Conservation (phyloP, 2,113 vertebrate species). For the Megaceryle torquata region DNA sequence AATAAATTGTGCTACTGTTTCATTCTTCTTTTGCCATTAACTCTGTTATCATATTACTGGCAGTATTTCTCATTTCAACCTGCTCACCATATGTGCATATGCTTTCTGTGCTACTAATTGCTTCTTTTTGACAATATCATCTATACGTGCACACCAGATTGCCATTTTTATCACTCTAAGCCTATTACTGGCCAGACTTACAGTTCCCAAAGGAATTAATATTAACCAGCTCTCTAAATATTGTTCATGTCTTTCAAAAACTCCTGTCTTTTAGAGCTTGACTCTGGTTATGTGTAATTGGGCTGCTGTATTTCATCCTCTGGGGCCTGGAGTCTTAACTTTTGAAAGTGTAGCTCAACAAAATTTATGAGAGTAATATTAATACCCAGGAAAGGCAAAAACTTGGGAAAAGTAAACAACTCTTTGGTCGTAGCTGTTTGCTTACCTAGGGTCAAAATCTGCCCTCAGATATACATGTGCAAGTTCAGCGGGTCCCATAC, state of each 20-base stretch:
- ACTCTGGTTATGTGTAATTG: slow-evolving; percentile 75
- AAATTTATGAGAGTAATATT: slow-evolving; percentile 78
- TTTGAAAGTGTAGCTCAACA: slow-evolving; percentile 73
- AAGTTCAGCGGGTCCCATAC: slow-evolving; percentile 40
- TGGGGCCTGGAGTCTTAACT: slow-evolving; percentile 67
- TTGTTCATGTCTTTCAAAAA: slow-evolving; percentile 77
- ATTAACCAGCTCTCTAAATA: slow-evolving; percentile 83
- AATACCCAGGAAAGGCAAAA: slow-evolving; percentile 72
- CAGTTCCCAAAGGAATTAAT: slow-evolving; percentile 78
- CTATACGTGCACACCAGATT: slow-evolving; percentile 74
- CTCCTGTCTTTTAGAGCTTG: slow-evolving; percentile 72
- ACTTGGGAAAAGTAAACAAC: slow-evolving; percentile 74
- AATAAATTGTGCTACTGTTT: slow-evolving; percentile 54
- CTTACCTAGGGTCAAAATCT: slow-evolving; percentile 72
- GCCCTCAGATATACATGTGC: slow-evolving; percentile 47
- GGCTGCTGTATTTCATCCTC: slow-evolving; percentile 79
- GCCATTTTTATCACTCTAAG: slow-evolving; percentile 80
- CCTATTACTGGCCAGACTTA: slow-evolving; percentile 82
- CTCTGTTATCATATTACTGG: slow-evolving; percentile 48
- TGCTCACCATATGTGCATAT: slow-evolving; percentile 76
- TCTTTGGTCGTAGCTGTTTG: slow-evolving; percentile 45
- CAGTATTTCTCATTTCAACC: slow-evolving; percentile 71
- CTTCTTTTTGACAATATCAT: slow-evolving; percentile 78
- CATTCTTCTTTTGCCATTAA: slow-evolving; percentile 48
- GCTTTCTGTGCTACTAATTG: slow-evolving; percentile 76